Evolutionary conservation across 2,113 vertebrate species (phyloP).

Genomic region (Cyprinus carpio): DNA sequence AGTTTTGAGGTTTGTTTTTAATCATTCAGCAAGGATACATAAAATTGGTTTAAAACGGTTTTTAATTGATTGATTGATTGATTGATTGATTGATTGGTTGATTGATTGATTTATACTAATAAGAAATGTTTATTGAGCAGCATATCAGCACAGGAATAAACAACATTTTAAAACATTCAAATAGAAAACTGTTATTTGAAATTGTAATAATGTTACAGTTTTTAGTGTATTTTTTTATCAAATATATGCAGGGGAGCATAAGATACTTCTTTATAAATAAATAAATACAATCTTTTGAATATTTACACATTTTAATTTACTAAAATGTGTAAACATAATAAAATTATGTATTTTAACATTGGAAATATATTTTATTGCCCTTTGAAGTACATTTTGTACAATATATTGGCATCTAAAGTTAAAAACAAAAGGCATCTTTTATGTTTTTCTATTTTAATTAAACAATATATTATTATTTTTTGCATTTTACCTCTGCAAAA

Average conservation of each 20-base stretch:
- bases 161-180: not conserved
- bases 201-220: not conserved
- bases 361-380: not conserved
- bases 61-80: too few species aligned
- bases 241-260: not conserved
- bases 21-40: not conserved
- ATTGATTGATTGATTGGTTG: too few species aligned
- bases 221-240: not conserved
- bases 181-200: not conserved
- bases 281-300: not conserved
- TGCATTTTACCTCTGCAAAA: not conserved
- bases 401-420: not conserved
- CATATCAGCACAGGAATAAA: not conserved
- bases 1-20: not conserved
- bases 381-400: not conserved
- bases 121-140: not conserved
- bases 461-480: not conserved
- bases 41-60: not conserved
- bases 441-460: too few species aligned
- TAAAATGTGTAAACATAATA: too few species aligned
- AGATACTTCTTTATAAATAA: not conserved
- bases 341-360: not conserved
- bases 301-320: not conserved
- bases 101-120: not conserved
- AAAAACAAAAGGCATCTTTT: not conserved